Percentiles rank a stretch among this genome's conserved stretches.
Conservation (phyloP, 2,797 vertebrate genomes). For the Delichon dasypus region DNA sequence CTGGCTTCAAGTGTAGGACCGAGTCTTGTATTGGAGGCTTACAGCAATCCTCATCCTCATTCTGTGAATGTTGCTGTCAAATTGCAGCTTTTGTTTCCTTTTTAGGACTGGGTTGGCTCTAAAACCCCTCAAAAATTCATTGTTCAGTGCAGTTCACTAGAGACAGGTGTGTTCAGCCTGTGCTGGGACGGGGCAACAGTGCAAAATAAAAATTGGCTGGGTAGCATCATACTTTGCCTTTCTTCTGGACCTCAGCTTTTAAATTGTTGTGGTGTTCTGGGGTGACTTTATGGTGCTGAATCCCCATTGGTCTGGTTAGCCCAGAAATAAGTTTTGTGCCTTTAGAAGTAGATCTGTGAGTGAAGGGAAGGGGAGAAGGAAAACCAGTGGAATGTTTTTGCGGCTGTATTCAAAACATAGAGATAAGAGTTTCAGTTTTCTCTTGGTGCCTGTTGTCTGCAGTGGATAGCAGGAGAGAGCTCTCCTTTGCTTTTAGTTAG, state of each 20-base stretch:
- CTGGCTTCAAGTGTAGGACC: background rate
- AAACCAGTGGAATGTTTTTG: rapidly evolving
- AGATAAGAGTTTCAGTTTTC: background rate
- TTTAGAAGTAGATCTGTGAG: background rate
- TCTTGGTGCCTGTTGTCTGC: background rate
- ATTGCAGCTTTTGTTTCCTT: background rate
- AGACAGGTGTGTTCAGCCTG: background rate
- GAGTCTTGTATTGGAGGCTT: background rate
- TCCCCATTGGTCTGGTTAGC: background rate
- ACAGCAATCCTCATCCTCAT: background rate
- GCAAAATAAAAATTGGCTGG: background rate
- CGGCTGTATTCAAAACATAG: background rate
- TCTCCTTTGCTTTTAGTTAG: background rate
- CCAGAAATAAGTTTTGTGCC: background rate
- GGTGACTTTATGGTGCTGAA: background rate
- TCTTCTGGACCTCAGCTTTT: background rate
- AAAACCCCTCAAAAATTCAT: background rate
- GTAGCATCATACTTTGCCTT: background rate
- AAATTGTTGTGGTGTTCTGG: background rate
- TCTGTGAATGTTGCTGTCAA: background rate
- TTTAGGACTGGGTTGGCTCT: background rate
- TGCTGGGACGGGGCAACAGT: background rate
- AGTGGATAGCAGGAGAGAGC: background rate
- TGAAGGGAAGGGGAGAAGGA: rapidly evolving
- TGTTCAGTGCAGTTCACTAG: background rate